Evolutionary conservation across 2,113 vertebrate genomes (phyloP).

Genomic region (Daubentonia madagascariensis): DNA sequence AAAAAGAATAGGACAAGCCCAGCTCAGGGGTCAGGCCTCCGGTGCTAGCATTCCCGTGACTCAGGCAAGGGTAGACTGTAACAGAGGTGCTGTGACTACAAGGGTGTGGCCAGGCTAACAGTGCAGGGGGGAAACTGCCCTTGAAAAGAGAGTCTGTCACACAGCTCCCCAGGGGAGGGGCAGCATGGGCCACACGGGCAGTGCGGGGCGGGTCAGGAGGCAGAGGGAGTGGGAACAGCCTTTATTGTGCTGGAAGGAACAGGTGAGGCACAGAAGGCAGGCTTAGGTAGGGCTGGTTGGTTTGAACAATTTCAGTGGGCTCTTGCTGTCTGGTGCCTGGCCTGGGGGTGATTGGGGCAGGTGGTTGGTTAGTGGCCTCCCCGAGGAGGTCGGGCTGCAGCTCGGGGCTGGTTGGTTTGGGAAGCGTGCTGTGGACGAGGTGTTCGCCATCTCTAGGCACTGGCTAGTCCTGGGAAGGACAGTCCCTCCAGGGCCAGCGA

Average conservation of each 20-base stretch:
- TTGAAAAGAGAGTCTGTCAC: background rate
- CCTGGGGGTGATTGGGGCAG: background rate
- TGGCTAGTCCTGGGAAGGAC: background rate
- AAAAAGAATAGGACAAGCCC: background rate
- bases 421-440: background rate
- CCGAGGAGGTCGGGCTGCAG: accelerated
- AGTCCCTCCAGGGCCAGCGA: background rate
- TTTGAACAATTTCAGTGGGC: background rate
- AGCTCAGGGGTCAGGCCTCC: background rate
- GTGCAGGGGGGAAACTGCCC: background rate
- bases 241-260: background rate
- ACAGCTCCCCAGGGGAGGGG: background rate
- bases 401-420: background rate
- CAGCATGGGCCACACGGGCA: accelerated
- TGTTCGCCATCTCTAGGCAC: accelerated
- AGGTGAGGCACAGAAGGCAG: too few species aligned
- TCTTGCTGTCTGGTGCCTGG: background rate
- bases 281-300: background rate
- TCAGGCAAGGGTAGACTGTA: background rate
- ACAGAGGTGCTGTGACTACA: background rate
- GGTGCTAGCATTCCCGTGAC: background rate
- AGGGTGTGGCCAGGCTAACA: background rate
- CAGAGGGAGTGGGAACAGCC: background rate
- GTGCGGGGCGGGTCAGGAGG: background rate
- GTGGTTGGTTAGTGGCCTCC: background rate